Percentiles rank a stretch among this genome's conserved stretches.
These are phyloP conservation scores for Diploscapter pachys DNA, from an alignment of 1,140 invertebrate genomes.

Conservation along the genomic window DNA sequence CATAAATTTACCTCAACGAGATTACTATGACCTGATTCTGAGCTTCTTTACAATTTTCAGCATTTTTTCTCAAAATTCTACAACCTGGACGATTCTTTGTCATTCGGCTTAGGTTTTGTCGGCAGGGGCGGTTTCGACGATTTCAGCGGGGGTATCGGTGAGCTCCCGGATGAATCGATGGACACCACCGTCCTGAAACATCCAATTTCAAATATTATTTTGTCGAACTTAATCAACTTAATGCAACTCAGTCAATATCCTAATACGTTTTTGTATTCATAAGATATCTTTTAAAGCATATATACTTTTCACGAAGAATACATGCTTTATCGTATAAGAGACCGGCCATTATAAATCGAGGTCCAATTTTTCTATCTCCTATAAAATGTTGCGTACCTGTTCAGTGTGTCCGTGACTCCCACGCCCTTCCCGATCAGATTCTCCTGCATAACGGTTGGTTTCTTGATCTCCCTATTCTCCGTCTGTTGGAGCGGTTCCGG, in stretches of 20 bases:
- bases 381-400: not conserved
- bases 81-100: conserved; percentile 12
- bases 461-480: not conserved
- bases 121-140: conserved; percentile 7
- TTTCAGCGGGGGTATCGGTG: too few relatives aligned
- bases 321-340: not conserved
- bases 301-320: too few relatives aligned
- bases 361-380: not conserved
- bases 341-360: not conserved
- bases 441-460: conserved; percentile 12
- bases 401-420: not conserved
- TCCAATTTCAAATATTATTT: not conserved
- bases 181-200: conserved; percentile 12
- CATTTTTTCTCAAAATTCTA: not conserved
- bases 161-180: conserved; percentile 2
- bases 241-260: too few relatives aligned
- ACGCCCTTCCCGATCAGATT: not conserved
- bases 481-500: too few relatives aligned
- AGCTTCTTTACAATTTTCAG: too few relatives aligned
- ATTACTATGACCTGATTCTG: too few relatives aligned
- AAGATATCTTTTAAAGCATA: too few relatives aligned
- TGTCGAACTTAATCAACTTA: too few relatives aligned
- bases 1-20: too few relatives aligned
- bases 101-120: conserved; percentile 11
- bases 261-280: too few relatives aligned